These are phyloP conservation scores for Macaria liturata DNA, from an alignment of 2,888 invertebrate genomes.

Conservation along the genomic window DNA sequence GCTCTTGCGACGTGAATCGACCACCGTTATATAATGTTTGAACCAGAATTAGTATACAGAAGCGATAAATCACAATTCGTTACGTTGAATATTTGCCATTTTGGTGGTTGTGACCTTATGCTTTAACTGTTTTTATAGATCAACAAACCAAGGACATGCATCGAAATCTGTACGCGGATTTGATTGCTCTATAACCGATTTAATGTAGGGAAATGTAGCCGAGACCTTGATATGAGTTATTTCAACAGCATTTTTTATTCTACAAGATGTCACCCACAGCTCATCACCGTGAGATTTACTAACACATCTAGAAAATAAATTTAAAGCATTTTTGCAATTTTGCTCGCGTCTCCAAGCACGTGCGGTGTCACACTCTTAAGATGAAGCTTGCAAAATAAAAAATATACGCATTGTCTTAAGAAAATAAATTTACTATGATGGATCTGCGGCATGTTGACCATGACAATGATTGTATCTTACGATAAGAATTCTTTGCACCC, in stretches of 20 bases:
- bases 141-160: conserved; percentile 14
- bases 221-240: too few relatives aligned
- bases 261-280: not conserved
- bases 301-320: conserved; percentile 1
- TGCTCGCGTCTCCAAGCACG: conserved; percentile 7
- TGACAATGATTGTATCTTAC: conserved; percentile 1
- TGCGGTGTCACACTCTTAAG: conserved; percentile 12
- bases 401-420: not conserved
- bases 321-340: not conserved
- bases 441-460: not conserved
- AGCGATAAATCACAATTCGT: conserved; percentile 24
- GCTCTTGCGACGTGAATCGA: conserved; percentile 16
- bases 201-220: too few relatives aligned
- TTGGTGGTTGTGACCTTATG: conserved; percentile 21
- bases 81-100: conserved; percentile 13
- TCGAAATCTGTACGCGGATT: conserved; percentile 6
- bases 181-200: not conserved
- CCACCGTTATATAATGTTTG: conserved; percentile 23
- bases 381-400: conserved; percentile 2
- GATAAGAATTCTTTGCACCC: conserved; percentile 6
- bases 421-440: conserved; percentile 5
- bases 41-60: conserved; percentile 14
- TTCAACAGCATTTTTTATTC: too few relatives aligned
- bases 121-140: conserved; percentile 14
- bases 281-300: conserved; percentile 11